Evolutionary conservation across 2,113 vertebrate species (phyloP).

Genomic region (Paedocypris sp.): DNA sequence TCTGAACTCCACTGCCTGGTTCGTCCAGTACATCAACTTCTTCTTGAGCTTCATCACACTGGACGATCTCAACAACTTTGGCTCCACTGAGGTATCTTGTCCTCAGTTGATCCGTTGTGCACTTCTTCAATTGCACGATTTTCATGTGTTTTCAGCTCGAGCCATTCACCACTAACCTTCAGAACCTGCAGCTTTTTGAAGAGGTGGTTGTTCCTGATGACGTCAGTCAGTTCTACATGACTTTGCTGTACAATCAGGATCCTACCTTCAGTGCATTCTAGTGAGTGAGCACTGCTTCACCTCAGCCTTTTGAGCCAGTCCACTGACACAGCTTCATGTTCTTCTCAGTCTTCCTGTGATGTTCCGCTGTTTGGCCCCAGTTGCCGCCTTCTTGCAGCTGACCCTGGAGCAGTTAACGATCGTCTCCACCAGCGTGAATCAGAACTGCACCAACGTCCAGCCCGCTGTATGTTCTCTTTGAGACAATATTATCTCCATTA

Average conservation of each 20-base stretch:
- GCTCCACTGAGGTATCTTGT: conserved; percentile 38
- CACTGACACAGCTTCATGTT: background rate
- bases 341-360: conserved; percentile 45
- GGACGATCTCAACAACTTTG: conserved; percentile 43
- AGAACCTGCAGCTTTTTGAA: conserved; percentile 51
- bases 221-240: conserved; percentile 42
- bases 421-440: conserved; percentile 33
- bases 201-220: conserved; percentile 24
- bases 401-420: background rate
- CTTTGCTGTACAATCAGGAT: conserved; percentile 47
- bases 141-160: conserved; percentile 41
- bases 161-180: conserved; percentile 46
- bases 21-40: conserved; percentile 50
- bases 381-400: conserved; percentile 41
- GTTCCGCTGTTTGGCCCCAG: conserved; percentile 45
- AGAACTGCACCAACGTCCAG: conserved; percentile 38
- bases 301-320: background rate
- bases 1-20: conserved; percentile 64
- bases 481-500: too few species aligned
- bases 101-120: background rate
- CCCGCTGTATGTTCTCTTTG: conserved; percentile 40
- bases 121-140: background rate
- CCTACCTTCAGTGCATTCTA: conserved; percentile 47
- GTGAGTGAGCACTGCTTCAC: conserved; percentile 40
- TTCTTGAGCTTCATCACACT: conserved; percentile 52